A percentile compares a stretch with the other conserved stretches of the same genome.
Evolutionary conservation across 2,113 vertebrate genomes (phyloP).

Genomic region (Hepsetus odoe): DNA sequence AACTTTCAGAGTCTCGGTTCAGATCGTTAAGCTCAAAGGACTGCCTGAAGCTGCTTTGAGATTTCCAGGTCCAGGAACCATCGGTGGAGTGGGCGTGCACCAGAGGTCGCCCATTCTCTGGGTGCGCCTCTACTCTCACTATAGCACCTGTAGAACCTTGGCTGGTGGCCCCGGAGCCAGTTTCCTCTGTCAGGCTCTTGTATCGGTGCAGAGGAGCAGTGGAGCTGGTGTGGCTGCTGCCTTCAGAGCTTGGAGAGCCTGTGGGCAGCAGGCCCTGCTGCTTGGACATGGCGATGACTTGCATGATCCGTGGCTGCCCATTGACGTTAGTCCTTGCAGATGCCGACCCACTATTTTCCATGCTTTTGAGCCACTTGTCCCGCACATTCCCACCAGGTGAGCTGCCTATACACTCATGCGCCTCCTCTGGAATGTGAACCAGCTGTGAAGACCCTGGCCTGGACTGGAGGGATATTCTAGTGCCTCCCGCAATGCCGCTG

Average conservation of each 20-base stretch:
- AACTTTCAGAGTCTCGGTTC: constrained; percentile 91
- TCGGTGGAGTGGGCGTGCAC: constrained; percentile 90
- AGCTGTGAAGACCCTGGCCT: constrained; percentile 94
- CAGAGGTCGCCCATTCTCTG: constrained; percentile 86
- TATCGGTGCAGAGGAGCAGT: constrained; percentile 71
- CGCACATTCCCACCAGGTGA: constrained; percentile 81
- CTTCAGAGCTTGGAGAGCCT: constrained; percentile 85
- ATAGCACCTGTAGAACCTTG: constrained; percentile 72
- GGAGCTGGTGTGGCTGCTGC: constrained; percentile 83
- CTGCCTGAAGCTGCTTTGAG: constrained; percentile 84
- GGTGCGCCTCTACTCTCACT: constrained; percentile 92
- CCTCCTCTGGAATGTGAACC: constrained; percentile 97
- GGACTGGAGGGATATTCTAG: constrained; percentile 89
- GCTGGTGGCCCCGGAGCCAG: constrained; percentile 51
- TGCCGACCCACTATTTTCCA: constrained; percentile 80
- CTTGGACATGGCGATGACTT: constrained; percentile 97
- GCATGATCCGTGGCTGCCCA: constrained; percentile 90
- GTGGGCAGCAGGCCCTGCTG: constrained; percentile 93
- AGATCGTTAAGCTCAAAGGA: constrained; percentile 94
- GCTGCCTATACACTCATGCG: constrained; percentile 82
- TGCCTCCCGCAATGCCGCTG: constrained; percentile 85
- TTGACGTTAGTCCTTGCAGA: constrained; percentile 83
- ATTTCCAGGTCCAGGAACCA: constrained; percentile 96
- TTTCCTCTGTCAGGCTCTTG: constrained; percentile 84
- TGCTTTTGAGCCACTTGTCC: constrained; percentile 91